These are phyloP conservation scores for Mycetomoellerius zeteki DNA, from an alignment of 1,140 invertebrate genomes.

Conservation along the genomic window DNA sequence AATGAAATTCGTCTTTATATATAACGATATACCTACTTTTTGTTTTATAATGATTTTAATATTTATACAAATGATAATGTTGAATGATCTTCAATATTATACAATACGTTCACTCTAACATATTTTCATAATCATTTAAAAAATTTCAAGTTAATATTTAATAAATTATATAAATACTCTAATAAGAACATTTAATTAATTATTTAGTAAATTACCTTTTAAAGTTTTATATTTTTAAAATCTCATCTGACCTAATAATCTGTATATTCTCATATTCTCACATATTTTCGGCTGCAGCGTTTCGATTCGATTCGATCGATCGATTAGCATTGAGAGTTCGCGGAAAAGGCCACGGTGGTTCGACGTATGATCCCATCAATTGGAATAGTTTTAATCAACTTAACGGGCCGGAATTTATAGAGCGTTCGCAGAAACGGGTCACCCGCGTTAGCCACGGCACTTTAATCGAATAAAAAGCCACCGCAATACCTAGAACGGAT, in stretches of 20 bases:
- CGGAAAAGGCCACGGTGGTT: constrained; percentile 32
- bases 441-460: constrained; percentile 11
- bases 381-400: constrained; percentile 74
- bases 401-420: constrained; percentile 70
- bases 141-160: neutral
- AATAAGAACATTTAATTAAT: no score
- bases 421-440: constrained; percentile 66
- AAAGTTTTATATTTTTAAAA: neutral
- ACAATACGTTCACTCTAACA: no score
- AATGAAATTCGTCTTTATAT: neutral
- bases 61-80: neutral
- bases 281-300: neutral
- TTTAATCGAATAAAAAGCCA: constrained; percentile 57
- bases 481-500: constrained; percentile 51
- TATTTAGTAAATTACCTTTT: neutral
- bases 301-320: constrained; percentile 34
- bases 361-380: constrained; percentile 63
- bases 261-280: no score
- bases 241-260: neutral
- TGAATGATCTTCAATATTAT: neutral
- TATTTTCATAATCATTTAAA: no score
- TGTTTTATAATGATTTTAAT: neutral
- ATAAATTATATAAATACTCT: no score
- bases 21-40: neutral
- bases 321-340: constrained; percentile 12